Evolutionary conservation across 2,113 vertebrate genomes (phyloP), one percentile per base, ranked within the genome.

Genomic region (Typhlomys cinereus): DNA sequence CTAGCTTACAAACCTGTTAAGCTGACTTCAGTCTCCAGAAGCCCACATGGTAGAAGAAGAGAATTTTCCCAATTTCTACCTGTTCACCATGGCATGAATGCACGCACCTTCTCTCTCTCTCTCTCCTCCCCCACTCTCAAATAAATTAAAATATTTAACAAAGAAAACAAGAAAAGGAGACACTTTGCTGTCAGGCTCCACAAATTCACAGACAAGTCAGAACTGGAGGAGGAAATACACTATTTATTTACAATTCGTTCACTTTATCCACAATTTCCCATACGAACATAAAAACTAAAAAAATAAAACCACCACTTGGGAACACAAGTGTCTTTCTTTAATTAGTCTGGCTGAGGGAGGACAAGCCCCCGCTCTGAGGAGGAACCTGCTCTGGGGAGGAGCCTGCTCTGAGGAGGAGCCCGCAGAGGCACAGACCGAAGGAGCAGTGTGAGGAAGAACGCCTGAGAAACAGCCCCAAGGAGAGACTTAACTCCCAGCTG

Each of bases 201-300:
- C 12, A 46, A 74, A 64, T 46, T 36, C 67, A 89, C 0, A 78
- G 34, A 90, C 75, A 66, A 85, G 48, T 15, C 52, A 90, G 54
- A 94, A 52, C 17, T 73, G 73, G 88, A 94, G 95, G 96, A 96
- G 95, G 95, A 96, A 96, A 95, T 86, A 91, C 95, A 93, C 91
- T 82, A 79, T 97, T 97, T 97, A 97, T 97, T 97, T 96, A 97
- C 95, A 97, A 15, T 90, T 78, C 84, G 52, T 92, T 96, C 96
- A 97, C 94, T 91, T 92, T 93, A 94, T 78, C 95, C 97, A 96
- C 97, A 95, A 94, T 96, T 96, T 94, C 93, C 94, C 96, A 91
- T 95, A 96, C 94, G 96, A 96, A 97, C 97, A 93, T 96, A 96
- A 95, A 96, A 95, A 96, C 95, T 96, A 96, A 97, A 96, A 97